Conservation (phyloP, 2,113 vertebrate species). For the Grus americana region DNA sequence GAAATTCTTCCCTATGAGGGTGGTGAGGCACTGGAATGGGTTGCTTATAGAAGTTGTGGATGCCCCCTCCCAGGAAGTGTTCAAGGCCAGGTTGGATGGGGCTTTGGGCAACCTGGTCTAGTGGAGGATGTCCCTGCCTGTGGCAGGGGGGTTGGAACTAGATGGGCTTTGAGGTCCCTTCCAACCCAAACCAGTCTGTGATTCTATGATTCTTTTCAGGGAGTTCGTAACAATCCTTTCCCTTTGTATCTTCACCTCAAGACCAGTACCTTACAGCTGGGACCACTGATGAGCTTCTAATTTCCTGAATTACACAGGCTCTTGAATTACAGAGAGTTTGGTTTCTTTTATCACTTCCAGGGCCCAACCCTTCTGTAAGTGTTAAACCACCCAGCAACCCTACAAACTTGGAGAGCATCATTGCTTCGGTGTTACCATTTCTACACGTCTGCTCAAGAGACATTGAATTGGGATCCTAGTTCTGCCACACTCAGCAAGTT, state of each 20-base stretch:
- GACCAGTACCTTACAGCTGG: not conserved
- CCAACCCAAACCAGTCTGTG: too few species aligned
- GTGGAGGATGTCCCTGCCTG: too few species aligned
- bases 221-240: not conserved
- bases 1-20: too few species aligned
- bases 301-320: not conserved
- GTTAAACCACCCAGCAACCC: not conserved
- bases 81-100: too few species aligned
- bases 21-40: too few species aligned
- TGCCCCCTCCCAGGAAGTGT: too few species aligned
- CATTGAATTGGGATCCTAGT: not conserved
- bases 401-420: not conserved
- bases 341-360: not conserved
- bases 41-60: too few species aligned
- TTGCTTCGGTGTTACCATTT: not conserved
- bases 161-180: too few species aligned
- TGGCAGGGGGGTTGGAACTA: too few species aligned
- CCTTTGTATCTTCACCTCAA: not conserved
- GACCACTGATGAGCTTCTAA: not conserved
- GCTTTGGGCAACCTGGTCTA: too few species aligned
- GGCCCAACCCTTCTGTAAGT: not conserved
- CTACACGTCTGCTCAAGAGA: not conserved
- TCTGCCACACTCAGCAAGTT: not conserved
- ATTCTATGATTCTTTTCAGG: not conserved
- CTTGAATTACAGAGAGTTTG: not conserved